Base-by-base conservation (phyloP, 2,888 invertebrate genomes). In the Cacoxenus indagator region DNA sequence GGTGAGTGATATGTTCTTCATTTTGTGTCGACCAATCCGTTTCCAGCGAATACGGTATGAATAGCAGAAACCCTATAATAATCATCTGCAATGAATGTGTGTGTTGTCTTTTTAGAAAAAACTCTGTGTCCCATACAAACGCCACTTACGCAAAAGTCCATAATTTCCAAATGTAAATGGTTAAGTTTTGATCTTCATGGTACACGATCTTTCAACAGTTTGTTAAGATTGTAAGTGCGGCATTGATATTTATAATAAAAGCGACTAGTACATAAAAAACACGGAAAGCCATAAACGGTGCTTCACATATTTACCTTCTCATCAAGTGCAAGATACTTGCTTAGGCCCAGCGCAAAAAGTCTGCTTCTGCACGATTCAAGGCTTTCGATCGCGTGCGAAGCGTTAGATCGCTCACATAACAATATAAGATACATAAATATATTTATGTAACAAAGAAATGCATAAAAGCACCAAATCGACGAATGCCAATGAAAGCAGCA, bases 331-430 rank as follows among this genome's bases (percentile, higher is more conserved):
- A 70, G 64, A 69, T 72, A n/a, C n/a, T n/a, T n/a, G 55, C 43
- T 67, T 64, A 70, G 68, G 71, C 14, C 17, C 11, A 43, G 24
- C 24, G 26, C 26, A 22, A 71, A 67, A 46, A 64, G 57, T 62
- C 65, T 59, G 31, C 48, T 11, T 73, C 69, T 70, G 70, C 67
- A 73, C 71, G 70, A 66, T 31, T 75, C 64, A 75, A 51, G 65
- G 72, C 77, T 57, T 64, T 51, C 27, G 65, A 77, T 77, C 65
- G 78, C 75, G 73, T 76, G 78, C 70, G 51, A 66, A 48, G 5
- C 1, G 17, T 17, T 9, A n/a, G 5, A 31, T 9, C 27, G n/a
- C 26, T 31, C 11, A 31, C 31, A 59, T 9, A 22, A 19, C 9
- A 22, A 22, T 51, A 22, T 17, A 9, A 51, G 17, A 51, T 22